Percentiles rank a stretch among this genome's conserved stretches.
These are phyloP conservation scores for Hemicrepidius hirtus DNA, from an alignment of 2,888 invertebrate species.

Conservation along the genomic window DNA sequence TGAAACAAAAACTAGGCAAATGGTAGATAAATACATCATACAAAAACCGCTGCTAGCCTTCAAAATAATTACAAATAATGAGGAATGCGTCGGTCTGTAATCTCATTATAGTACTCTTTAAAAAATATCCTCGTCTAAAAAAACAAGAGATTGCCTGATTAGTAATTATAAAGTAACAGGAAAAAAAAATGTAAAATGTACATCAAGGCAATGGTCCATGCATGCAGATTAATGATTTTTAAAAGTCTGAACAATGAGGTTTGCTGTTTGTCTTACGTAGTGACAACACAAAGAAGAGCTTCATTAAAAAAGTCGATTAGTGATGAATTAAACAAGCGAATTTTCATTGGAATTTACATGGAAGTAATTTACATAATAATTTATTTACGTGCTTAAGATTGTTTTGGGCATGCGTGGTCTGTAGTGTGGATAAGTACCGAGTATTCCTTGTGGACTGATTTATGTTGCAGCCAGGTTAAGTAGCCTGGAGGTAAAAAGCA, in stretches of 20 bases:
- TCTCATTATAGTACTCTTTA: neutral
- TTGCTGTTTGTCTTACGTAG: neutral
- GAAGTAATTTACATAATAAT: slow-evolving; percentile 32
- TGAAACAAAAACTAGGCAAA: slow-evolving; percentile 16
- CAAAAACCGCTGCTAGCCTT: slow-evolving; percentile 10
- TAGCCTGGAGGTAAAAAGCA: too few relatives aligned
- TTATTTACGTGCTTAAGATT: slow-evolving; percentile 6
- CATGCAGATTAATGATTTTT: slow-evolving; percentile 13
- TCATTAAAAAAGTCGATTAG: slow-evolving; percentile 20
- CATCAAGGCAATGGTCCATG: slow-evolving; percentile 1
- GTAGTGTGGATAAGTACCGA: too few relatives aligned
- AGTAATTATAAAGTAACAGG: slow-evolving; percentile 4
- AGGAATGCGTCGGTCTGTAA: neutral
- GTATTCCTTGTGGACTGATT: too few relatives aligned
- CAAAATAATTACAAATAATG: slow-evolving; percentile 28
- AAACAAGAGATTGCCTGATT: slow-evolving; percentile 9
- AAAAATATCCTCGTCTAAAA: slow-evolving; percentile 1
- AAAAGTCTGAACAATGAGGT: slow-evolving; percentile 11
- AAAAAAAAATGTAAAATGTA: neutral
- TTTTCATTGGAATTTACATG: slow-evolving; percentile 5
- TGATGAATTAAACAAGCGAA: slow-evolving; percentile 19
- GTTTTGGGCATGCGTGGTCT: too few relatives aligned
- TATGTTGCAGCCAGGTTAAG: too few relatives aligned
- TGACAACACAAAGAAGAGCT: slow-evolving; percentile 5
- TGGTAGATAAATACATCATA: slow-evolving; percentile 12